phyloP scores from a whole-genome alignment of 2,888 invertebrate species.

The Merodon equestris region DNA sequence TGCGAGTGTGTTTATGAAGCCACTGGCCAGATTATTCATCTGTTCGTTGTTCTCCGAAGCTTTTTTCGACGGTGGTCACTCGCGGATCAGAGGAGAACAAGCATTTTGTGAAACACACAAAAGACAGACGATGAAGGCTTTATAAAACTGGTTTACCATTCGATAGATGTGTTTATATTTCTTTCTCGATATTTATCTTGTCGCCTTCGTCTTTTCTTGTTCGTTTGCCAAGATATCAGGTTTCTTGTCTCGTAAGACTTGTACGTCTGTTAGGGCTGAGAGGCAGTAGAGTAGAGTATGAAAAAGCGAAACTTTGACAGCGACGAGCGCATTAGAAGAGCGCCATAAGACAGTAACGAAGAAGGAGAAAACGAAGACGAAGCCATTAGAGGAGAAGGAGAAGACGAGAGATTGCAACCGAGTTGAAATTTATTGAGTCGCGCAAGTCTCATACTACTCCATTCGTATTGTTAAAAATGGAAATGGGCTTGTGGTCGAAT shows the following conservation, averaged over 20 bases:
- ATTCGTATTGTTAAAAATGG: conserved; percentile 27
- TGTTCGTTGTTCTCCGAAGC: conserved; percentile 15
- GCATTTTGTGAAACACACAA: conserved; percentile 35
- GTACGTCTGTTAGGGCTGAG: conserved; percentile 8
- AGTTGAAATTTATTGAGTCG: conserved; percentile 59
- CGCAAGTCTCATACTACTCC: conserved; percentile 34
- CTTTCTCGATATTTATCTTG: conserved; percentile 25
- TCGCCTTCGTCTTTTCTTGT: conserved; percentile 27
- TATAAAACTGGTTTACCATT: conserved; percentile 57
- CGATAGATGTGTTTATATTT: conserved; percentile 37
- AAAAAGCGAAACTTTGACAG: conserved; percentile 64
- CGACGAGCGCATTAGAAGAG: too few relatives aligned
- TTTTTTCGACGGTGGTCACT: conserved; percentile 7
- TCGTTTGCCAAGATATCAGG: conserved; percentile 26
- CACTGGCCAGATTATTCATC: conserved; percentile 44
- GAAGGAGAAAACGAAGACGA: neutral
- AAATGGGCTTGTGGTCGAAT: conserved; percentile 50
- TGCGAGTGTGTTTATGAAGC: conserved; percentile 22
- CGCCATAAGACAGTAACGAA: too few relatives aligned
- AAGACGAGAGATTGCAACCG: conserved; percentile 37
- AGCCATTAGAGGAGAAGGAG: conserved; percentile 51
- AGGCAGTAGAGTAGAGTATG: conserved; percentile 15
- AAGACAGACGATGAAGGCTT: conserved; percentile 42
- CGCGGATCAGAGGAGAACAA: conserved; percentile 33
- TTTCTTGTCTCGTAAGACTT: conserved; percentile 54